Evolutionary conservation across 2,888 invertebrate species (phyloP).

Genomic region (Drosophila mayaguana): DNA sequence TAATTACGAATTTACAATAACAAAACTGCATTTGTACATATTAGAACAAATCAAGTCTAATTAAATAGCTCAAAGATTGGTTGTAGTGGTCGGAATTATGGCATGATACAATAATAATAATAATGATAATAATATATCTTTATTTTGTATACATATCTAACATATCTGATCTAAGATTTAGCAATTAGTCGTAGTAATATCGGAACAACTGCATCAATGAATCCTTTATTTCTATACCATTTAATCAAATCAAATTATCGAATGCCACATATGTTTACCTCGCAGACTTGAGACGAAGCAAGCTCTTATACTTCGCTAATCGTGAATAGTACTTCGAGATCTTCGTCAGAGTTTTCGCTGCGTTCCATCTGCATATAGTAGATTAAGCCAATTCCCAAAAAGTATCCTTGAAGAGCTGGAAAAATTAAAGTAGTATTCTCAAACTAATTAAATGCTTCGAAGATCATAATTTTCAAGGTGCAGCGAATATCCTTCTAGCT

Average conservation of each 20-base stretch:
- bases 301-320: constrained; percentile 2
- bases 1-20: constrained; percentile 29
- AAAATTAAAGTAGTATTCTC: background rate
- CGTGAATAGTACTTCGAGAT: constrained; percentile 50
- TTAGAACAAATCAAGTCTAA: constrained; percentile 22
- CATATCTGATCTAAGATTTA: constrained; percentile 23
- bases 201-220: constrained; percentile 30
- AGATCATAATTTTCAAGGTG: too few relatives aligned
- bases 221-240: constrained; percentile 9
- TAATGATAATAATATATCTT: constrained; percentile 7
- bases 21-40: constrained; percentile 49
- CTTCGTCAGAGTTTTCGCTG: constrained; percentile 3
- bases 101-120: constrained; percentile 50
- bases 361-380: constrained; percentile 36
- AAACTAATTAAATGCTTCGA: background rate
- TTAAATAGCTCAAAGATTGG: constrained; percentile 80
- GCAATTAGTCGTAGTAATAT: constrained; percentile 27
- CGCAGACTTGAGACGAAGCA: background rate
- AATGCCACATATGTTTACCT: background rate
- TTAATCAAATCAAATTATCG: background rate
- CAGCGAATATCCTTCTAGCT: too few relatives aligned
- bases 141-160: constrained; percentile 13
- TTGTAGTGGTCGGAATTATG: constrained; percentile 79
- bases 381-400: constrained; percentile 40
- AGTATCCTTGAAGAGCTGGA: constrained; percentile 55